Base-by-base conservation (phyloP, 53 echinoderm and acorn worm species). In the Crossaster papposus region DNA sequence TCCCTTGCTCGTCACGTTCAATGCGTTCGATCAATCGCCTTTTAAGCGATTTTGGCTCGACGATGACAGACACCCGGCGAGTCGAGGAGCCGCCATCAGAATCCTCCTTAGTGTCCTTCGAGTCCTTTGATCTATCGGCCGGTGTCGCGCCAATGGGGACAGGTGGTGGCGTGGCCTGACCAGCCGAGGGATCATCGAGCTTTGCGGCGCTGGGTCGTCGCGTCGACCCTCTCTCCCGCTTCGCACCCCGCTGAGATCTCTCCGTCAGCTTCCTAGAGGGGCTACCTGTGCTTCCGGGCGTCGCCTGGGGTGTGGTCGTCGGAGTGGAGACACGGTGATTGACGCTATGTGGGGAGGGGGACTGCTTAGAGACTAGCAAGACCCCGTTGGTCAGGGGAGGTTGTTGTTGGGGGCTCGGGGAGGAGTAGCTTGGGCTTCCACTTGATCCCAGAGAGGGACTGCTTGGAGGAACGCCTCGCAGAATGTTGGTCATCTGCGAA, bases 401-500 rank as follows among this genome's bases (percentile, higher is more conserved):
- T 12, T 29, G 30, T 24, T 29, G 87, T 3, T 87, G 87, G 76
- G 87, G 34, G 37, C 87, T 36, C 2, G 87, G 76, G 10, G 87
- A 77, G 17, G 87, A 77, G 77, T 77, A 87, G 30, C 55, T 52
- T 23, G 75, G 62, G 50, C 77, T 87, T 36, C 65, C 68, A 23
- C 13, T 2, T 13, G 87, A 87, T 0, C 62, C 77, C 23, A 75
- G 15, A 31, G 87, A 87, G 18, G 93, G 93, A 58, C 95, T 93
- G 8, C 90, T 90, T 7, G 91, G 75, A 14, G 93, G 81, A 14
- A 95, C 86, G 28, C 96, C 94, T 18, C 94, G 91, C 5, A 96
- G 91, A 34, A 96, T 83, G 73, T 82, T 94, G 14, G 93, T 85
- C 89, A 96, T 96, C 96, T 96, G 94, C 81, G 72, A 36, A 36